A percentile compares a stretch with the other conserved stretches of the same genome.
These are phyloP conservation scores for Lepisosteus osseus DNA, from an alignment of 2,113 vertebrate species.

Conservation along the genomic window DNA sequence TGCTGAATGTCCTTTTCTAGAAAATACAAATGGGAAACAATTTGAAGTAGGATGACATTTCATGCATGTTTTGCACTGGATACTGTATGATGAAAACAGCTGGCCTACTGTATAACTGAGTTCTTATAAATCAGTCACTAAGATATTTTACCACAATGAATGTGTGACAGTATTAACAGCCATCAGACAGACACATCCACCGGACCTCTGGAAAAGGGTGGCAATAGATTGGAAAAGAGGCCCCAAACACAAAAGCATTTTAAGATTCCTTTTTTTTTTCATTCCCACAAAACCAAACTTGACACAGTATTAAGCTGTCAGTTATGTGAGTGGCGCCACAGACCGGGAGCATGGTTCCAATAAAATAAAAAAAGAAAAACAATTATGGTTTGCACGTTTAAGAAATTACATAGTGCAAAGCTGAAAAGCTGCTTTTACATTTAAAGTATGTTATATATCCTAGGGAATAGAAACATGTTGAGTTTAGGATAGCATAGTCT, in stretches of 20 bases:
- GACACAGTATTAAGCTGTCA: constrained; percentile 56
- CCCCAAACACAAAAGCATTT: constrained; percentile 47
- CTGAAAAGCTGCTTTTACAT: constrained; percentile 2
- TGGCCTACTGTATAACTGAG: too few relatives aligned
- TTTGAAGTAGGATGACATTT: too few relatives aligned
- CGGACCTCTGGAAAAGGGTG: constrained; percentile 45
- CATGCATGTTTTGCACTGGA: too few relatives aligned
- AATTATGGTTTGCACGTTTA: constrained; percentile 35
- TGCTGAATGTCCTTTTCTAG: too few relatives aligned
- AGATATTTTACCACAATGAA: too few relatives aligned
- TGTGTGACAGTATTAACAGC: constrained; percentile 37
- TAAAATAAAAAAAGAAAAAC: constrained; percentile 25
- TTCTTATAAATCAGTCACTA: too few relatives aligned
- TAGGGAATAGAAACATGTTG: constrained; percentile 50
- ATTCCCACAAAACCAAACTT: constrained; percentile 49
- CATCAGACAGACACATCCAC: constrained; percentile 48
- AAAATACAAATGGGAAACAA: too few relatives aligned
- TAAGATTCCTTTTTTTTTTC: constrained; percentile 25
- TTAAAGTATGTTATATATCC: constrained; percentile 31
- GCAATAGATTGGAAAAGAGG: constrained; percentile 32
- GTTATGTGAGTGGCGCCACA: constrained; percentile 56
- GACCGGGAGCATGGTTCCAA: constrained; percentile 44
- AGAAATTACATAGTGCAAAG: constrained; percentile 33
- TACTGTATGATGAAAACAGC: too few relatives aligned
- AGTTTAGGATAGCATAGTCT: constrained; percentile 45